Conservation (phyloP, 1,140 invertebrate species). For the Temnothorax nylanderi region DNA sequence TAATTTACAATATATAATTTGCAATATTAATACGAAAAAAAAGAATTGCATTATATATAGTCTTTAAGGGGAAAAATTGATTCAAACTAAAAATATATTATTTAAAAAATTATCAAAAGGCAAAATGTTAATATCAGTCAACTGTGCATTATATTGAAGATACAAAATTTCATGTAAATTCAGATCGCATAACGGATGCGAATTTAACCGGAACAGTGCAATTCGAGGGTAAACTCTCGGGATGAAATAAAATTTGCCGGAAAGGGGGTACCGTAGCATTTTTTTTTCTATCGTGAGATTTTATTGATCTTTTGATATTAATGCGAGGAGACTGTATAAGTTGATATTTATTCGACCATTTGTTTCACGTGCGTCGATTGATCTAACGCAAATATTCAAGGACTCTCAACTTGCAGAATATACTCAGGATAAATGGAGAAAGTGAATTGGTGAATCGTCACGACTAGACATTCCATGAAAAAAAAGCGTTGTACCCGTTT, state of each 20-base stretch:
- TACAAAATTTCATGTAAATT: slow-evolving; percentile 32
- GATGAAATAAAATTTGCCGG: slow-evolving; percentile 3
- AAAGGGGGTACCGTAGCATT: slow-evolving; percentile 14
- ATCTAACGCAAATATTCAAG: slow-evolving; percentile 2
- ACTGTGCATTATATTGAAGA: neutral
- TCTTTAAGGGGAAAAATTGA: neutral
- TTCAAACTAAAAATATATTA: neutral
- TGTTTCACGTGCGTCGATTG: neutral
- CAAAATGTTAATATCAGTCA: slow-evolving; percentile 42
- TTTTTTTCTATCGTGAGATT: slow-evolving; percentile 25
- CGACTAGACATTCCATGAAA: slow-evolving; percentile 5
- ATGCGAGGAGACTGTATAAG: slow-evolving; percentile 6
- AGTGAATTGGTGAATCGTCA: slow-evolving; percentile 17
- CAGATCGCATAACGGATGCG: neutral
- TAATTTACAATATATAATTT: slow-evolving; percentile 1
- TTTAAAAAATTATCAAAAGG: neutral
- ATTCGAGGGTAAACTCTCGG: slow-evolving; percentile 25
- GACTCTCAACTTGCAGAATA: slow-evolving; percentile 9
- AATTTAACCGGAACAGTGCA: slow-evolving; percentile 38
- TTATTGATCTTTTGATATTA: slow-evolving; percentile 30
- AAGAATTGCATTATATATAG: neutral
- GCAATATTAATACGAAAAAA: neutral
- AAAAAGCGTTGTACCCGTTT: slow-evolving; percentile 25
- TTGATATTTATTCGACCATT: slow-evolving; percentile 44
- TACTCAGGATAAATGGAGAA: slow-evolving; percentile 10